Evolutionary conservation across 2,888 invertebrate genomes (phyloP), one percentile per base, ranked within the genome.

Genomic region (Sabellastarte sp.): DNA sequence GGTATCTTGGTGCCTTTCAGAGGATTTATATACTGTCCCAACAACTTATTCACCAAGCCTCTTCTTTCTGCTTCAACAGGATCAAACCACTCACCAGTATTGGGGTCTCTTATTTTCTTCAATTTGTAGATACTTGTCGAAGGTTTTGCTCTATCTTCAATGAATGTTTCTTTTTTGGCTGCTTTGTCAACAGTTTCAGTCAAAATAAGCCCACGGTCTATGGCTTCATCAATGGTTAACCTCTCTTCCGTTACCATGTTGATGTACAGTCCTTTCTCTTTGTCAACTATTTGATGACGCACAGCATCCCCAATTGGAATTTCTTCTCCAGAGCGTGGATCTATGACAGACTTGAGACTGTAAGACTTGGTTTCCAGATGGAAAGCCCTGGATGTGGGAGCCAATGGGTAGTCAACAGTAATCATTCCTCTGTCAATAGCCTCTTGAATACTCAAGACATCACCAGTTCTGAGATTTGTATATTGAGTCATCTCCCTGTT

Each of bases 241-340:
- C 89, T 89, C 69, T 90, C 89, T 0, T 93, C 93, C 29, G 90
- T 82, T 77, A 89, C 89, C 50, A 94, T 93, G 85, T 96, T 92
- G 31, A 76, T 73, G 63, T 81, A 83, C 3, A 78, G 63, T 3
- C 82, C 80, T 60, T 75, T 75, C 28, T 71, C 93, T 10, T 95
- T 93, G 79, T 95, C 95, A 81, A 90, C 90, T 59, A 96, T 88
- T 81, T 95, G 94, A 77, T 90, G 89, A 80, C 93, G 92, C 75
- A 97, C 95, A 32, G 95, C 95, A 87, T 96, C 94, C 3, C 70
- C 58, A 61, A 81, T 77, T 51, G 91, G 74, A 57, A 93, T 88
- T 76, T 89, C 89, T 65, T 89, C 88, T 57, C 90, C 90, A 0
- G 92, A 91, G 74, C 89, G 88, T 0, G 89, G 93, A 86, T 97